These are phyloP conservation scores for Encarsia formosa DNA, from an alignment of 2,888 invertebrate species.

Conservation along the genomic window DNA sequence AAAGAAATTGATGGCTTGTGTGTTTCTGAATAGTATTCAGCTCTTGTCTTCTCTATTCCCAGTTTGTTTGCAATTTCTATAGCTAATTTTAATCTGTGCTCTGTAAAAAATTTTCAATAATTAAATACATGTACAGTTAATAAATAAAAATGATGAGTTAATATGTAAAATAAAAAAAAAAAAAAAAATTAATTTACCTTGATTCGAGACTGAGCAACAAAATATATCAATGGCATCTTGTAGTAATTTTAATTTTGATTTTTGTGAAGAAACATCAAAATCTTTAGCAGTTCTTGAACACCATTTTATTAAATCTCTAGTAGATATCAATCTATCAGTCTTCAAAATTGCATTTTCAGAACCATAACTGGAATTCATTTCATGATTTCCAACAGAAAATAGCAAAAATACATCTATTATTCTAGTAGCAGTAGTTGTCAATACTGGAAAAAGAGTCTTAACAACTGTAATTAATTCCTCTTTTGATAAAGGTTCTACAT, in stretches of 20 bases:
- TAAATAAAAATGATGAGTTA: not conserved
- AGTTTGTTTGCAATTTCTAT: conserved; percentile 74
- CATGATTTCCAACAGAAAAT: conserved; percentile 70
- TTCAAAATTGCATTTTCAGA: conserved; percentile 47
- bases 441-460: conserved; percentile 63
- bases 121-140: not conserved
- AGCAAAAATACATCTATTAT: conserved; percentile 81
- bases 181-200: conserved; percentile 35
- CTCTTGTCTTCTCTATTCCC: conserved; percentile 77
- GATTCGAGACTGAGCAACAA: conserved; percentile 68
- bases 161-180: not conserved
- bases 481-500: conserved; percentile 72
- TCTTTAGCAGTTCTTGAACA: conserved; percentile 73
- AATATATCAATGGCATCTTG: conserved; percentile 92
- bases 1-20: conserved; percentile 74
- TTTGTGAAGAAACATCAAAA: conserved; percentile 69
- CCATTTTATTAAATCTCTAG: conserved; percentile 89
- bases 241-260: conserved; percentile 67
- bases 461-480: conserved; percentile 73
- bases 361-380: conserved; percentile 48
- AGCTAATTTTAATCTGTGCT: conserved; percentile 64
- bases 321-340: conserved; percentile 67
- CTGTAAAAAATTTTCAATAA: conserved; percentile 39
- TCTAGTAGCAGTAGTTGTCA: conserved; percentile 69
- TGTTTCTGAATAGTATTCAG: conserved; percentile 72